Base-by-base conservation (phyloP, 2,888 invertebrate genomes). In the Diarsia mendica region DNA sequence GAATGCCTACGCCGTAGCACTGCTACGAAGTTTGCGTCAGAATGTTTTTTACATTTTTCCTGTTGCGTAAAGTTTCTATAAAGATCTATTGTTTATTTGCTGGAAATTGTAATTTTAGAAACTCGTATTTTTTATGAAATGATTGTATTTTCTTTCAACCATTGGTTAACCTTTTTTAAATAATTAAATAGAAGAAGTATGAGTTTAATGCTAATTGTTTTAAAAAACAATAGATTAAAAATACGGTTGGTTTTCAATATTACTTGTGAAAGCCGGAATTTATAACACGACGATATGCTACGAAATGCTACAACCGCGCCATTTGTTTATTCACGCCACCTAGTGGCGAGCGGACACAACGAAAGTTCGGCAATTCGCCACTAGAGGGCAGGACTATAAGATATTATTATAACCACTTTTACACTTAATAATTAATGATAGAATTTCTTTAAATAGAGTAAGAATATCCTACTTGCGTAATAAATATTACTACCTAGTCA, bases 271-370 rank as follows among this genome's bases (percentile, higher is more conserved):
- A 49, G 18, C 3, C 13, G 11, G 13, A 51, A 11, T 53, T 46
- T 79, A 15, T 33, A 48, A 51, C 18, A 18, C 10, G 23, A 18
- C 4, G n/a, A 10, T 20, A 9, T 15, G 71, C 70, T 23, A 69
- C 58, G 15, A 33, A 33, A 78, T 13, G 33, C 33, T 60, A 61
- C 48, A 15, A 13, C 39, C 28, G 46, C 53, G 11, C 18, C 4
- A 60, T 60, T 61, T 15, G 15, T 70, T 65, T 48, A 71, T 71
- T 60, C 4, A 60, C 82, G 95, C 94, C 94, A 94, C 90, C 95
- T 95, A 90, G 90, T 85, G 93, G 87, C 71, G 92, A 94, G 93
- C 85, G 88, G 96, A 87, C n/a, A 67, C 83, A 90, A 72, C 81
- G 74, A 77, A 83, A 84, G 90, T 96, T 92, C 86, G 3, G 75